phyloP scores from a whole-genome alignment of 2,797 vertebrate species.

The Sebastes goodei region DNA sequence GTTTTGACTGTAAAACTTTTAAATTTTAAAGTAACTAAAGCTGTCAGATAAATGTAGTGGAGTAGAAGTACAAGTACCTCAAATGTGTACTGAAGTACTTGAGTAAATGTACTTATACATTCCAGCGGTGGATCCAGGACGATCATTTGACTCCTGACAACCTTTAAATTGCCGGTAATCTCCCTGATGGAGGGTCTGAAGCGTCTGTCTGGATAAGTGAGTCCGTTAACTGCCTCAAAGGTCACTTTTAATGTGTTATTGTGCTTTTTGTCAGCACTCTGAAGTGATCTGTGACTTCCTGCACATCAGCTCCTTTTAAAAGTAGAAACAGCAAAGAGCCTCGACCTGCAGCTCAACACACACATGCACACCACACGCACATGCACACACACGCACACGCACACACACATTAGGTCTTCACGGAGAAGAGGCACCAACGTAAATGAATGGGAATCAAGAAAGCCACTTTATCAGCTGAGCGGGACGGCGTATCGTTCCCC shows the following conservation, averaged over 20 bases:
- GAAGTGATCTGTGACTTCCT: background rate
- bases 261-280: background rate
- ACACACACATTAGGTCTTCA: background rate
- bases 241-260: slow-evolving; percentile 13
- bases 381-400: rapidly evolving
- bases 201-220: background rate
- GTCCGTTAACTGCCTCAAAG: background rate
- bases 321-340: background rate
- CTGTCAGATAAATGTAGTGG: background rate
- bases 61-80: background rate
- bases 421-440: background rate
- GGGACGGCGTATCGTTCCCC: background rate
- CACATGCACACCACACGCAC: background rate
- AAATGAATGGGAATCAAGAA: background rate
- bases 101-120: too few species aligned
- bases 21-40: too few species aligned
- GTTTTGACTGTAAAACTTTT: too few species aligned
- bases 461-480: background rate
- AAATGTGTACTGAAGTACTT: too few species aligned
- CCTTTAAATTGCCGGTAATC: background rate
- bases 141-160: background rate
- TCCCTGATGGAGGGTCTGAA: background rate
- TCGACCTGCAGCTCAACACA: background rate
- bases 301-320: slow-evolving; percentile 3
- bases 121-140: background rate